Conservation (phyloP, 2,888 invertebrate genomes). For the Empis stercorea region DNA sequence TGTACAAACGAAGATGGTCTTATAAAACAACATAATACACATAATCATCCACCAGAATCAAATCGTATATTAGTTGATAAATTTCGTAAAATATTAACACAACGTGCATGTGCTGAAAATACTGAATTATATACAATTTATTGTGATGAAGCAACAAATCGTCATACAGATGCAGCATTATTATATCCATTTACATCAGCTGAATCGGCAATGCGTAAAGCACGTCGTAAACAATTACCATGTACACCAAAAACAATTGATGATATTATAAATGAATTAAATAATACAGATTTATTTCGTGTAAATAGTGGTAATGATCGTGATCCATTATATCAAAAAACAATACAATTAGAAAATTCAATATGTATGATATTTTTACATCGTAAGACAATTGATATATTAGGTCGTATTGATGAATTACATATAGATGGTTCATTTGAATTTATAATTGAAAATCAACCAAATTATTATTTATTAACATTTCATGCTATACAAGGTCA, state of each 20-base stretch:
- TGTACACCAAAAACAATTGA: constrained; percentile 15
- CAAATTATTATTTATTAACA: constrained; percentile 17
- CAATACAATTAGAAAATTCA: constrained; percentile 12
- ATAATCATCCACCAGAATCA: constrained; percentile 19
- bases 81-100: constrained; percentile 20
- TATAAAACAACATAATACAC: constrained; percentile 15
- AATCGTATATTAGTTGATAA: constrained; percentile 18
- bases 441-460: constrained; percentile 14
- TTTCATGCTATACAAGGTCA: constrained; percentile 18
- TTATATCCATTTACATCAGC: constrained; percentile 20
- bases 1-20: constrained; percentile 16
- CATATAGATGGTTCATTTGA: constrained; percentile 18
- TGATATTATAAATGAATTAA: constrained; percentile 17
- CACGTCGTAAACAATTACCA: constrained; percentile 19
- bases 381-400: constrained; percentile 16
- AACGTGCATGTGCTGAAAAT: constrained; percentile 17
- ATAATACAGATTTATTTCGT: constrained; percentile 16
- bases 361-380: constrained; percentile 20
- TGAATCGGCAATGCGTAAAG: constrained; percentile 22
- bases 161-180: constrained; percentile 20
- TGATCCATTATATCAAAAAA: constrained; percentile 19
- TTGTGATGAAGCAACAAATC: constrained; percentile 20
- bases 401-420: constrained; percentile 18
- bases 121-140: constrained; percentile 19
- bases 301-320: constrained; percentile 18